Evolutionary conservation across 2,113 vertebrate species (phyloP), one percentile per base, ranked within the genome.

Genomic region (Callocephalon fimbriatum): DNA sequence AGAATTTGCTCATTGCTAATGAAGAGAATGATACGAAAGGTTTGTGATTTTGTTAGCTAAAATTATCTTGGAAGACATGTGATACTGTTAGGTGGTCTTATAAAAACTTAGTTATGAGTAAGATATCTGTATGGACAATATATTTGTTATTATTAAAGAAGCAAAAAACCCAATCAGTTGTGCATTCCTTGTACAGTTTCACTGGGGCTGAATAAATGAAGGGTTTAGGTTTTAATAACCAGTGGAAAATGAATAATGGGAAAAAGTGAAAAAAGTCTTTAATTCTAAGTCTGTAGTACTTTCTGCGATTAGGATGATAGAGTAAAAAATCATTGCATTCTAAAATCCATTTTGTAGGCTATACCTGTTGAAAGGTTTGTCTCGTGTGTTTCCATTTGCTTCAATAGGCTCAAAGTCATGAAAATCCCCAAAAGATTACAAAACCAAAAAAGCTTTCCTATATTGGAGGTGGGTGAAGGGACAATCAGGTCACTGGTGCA

Each of bases 21-120:
- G 56, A 88, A 75, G 73, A 74, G 50, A 53, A 54, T 61, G 0
- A 9, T 51, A 22, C 19, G 26, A 59, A 80, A 88, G 40, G 22
- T 70, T 59, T 81, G 35, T 71, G 68, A 71, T 81, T 89, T 95
- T 70, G 50, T 75, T 72, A 81, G 58, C 70, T 72, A 38, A 81
- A 74, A 75, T 71, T 62, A 51, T 53, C 66, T 63, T n/a, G 12
- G 48, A 82, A 86, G 66, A 35, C 7, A 16, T 15, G 38, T 56
- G 61, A 58, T 82, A 12, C 54, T 63, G n/a, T 63, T 78, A 47
- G 37, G 45, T 78, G 61, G 42, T 61, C 86, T 78, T 68, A 42
- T 27, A 78, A 44, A 68, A 83, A 19, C 38, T 40, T 59, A 56
- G 38, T 48, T 81, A 58, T 25, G 65, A 53, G 51, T n/a, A 56